Evolutionary conservation across 2,797 vertebrate species (phyloP).

Genomic region (Picus viridis): DNA sequence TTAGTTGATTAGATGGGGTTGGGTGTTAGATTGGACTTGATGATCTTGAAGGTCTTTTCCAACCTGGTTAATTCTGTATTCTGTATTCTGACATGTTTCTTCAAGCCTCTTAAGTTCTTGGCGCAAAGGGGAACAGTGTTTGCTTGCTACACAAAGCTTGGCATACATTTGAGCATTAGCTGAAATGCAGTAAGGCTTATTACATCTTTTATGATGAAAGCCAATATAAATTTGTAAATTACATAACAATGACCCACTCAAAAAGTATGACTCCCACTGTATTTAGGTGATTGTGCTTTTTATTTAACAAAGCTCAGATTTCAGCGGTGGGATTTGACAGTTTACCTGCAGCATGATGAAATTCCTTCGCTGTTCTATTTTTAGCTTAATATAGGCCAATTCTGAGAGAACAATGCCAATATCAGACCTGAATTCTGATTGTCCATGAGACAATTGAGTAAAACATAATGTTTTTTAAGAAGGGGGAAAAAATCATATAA

Average conservation of each 20-base stretch:
- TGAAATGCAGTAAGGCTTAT: not conserved
- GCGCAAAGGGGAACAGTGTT: not conserved
- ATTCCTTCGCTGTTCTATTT: not conserved
- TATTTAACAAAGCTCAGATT: not conserved
- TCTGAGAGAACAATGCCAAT: not conserved
- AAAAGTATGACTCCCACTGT: not conserved
- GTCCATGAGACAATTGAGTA: not conserved
- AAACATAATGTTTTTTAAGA: not conserved
- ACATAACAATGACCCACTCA: not conserved
- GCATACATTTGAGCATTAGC: not conserved
- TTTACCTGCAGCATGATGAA: accelerated
- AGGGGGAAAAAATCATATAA: not conserved
- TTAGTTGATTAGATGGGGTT: too few species aligned
- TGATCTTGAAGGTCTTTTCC: too few species aligned
- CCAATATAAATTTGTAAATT: not conserved
- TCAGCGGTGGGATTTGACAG: not conserved
- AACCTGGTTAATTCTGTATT: too few species aligned
- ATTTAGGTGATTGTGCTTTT: not conserved
- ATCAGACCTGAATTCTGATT: not conserved
- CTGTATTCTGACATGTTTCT: not conserved
- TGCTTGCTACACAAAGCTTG: not conserved
- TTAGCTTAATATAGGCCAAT: not conserved
- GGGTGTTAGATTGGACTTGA: too few species aligned
- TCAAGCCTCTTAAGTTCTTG: not conserved
- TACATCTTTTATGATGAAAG: not conserved